Evolutionary conservation across 2,888 invertebrate genomes (phyloP).

Genomic region (Sphecodes monilicornis): DNA sequence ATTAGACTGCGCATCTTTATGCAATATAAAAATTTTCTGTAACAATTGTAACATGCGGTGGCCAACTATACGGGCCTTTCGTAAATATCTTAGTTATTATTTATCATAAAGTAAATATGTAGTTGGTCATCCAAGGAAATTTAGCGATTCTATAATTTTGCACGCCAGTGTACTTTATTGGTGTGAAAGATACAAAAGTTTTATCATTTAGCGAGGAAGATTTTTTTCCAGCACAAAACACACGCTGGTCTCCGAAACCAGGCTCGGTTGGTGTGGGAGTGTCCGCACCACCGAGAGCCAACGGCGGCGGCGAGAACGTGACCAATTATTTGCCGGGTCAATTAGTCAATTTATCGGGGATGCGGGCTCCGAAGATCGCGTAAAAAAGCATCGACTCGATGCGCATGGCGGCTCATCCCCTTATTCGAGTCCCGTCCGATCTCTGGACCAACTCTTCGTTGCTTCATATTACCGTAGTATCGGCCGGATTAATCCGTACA

Average conservation of each 20-base stretch:
- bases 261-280: not conserved
- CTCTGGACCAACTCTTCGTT: conserved; percentile 37
- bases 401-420: not conserved
- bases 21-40: not conserved
- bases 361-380: not conserved
- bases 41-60: no score
- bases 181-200: not conserved
- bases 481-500: conserved; percentile 54
- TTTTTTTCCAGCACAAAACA: not conserved
- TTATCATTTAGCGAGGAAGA: not conserved
- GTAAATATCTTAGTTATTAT: no score
- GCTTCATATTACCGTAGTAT: conserved; percentile 33
- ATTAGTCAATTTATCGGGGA: not conserved
- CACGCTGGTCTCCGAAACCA: not conserved
- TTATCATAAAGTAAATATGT: no score
- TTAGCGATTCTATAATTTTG: not conserved
- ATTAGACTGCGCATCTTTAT: not conserved
- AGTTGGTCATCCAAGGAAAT: no score
- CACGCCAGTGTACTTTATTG: not conserved
- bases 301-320: not conserved
- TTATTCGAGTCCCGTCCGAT: not conserved
- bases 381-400: conserved; percentile 1
- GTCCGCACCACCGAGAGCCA: not conserved
- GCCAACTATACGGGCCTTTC: no score
- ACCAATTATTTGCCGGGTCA: conserved; percentile 2